A percentile compares a stretch with the other conserved stretches of the same genome.
Conservation (phyloP, 2,888 invertebrate species). For the Parasteatoda lunata region DNA sequence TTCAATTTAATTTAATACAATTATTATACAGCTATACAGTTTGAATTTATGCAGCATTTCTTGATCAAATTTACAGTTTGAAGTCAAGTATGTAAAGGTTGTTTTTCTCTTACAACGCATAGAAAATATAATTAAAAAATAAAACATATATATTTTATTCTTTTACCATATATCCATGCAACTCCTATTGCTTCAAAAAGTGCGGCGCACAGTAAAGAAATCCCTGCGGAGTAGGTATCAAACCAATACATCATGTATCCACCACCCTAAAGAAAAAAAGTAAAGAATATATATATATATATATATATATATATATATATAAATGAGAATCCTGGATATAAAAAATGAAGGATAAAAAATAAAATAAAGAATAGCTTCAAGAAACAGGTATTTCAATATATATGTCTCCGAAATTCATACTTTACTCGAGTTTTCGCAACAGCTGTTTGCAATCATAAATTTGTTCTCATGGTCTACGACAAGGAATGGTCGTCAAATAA, state of each 20-base stretch:
- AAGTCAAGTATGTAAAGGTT: not conserved
- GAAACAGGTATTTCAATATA: conserved; percentile 37
- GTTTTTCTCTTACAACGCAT: not conserved
- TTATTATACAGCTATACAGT: no score
- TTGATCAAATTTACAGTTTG: not conserved
- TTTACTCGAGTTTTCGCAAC: conserved; percentile 54
- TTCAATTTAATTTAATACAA: no score
- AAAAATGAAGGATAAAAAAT: conserved; percentile 6
- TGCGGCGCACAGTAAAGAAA: conserved; percentile 86
- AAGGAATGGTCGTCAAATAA: conserved; percentile 32
- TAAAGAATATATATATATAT: not conserved
- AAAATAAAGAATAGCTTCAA: conserved; percentile 11
- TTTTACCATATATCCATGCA: conserved; percentile 87
- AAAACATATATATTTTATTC: not conserved
- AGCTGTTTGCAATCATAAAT: conserved; percentile 49
- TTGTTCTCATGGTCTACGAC: conserved; percentile 35
- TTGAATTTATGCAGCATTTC: no score
- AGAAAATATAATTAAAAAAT: not conserved
- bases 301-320: no score
- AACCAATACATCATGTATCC: conserved; percentile 86
- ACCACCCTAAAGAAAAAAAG: conserved; percentile 79
- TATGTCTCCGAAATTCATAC: conserved; percentile 45
- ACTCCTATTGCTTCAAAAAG: conserved; percentile 88
- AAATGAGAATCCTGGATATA: not conserved
- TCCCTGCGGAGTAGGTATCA: conserved; percentile 88